A percentile compares a stretch with the other conserved stretches of the same genome.
These are phyloP conservation scores for Alosa sapidissima DNA, from an alignment of 2,797 vertebrate genomes.

Conservation along the genomic window DNA sequence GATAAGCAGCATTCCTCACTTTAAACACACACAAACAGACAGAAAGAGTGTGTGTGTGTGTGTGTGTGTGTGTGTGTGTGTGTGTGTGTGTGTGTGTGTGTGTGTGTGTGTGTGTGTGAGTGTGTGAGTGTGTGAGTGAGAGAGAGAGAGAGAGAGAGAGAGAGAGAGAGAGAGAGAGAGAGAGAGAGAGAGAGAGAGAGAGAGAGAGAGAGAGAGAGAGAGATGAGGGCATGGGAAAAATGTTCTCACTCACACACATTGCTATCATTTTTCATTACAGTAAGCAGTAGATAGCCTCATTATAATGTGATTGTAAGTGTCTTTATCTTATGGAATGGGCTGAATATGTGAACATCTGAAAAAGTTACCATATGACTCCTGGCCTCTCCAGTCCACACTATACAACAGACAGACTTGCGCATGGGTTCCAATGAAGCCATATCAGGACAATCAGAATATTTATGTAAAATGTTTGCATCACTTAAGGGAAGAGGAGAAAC, in stretches of 20 bases:
- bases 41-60: not conserved
- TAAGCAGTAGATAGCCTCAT: not conserved
- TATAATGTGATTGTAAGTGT: not conserved
- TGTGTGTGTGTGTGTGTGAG: too few species aligned
- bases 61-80: too few species aligned
- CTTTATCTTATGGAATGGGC: not conserved
- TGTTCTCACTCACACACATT: not conserved
- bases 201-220: conserved; percentile 26
- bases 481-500: too few species aligned
- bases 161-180: conserved; percentile 32
- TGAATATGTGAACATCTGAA: not conserved
- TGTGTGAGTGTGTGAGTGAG: not conserved
- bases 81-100: too few species aligned
- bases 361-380: not conserved
- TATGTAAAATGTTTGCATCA: not conserved
- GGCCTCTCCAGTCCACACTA: not conserved
- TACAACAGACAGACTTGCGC: not conserved
- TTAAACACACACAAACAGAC: not conserved
- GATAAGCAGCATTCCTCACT: not conserved
- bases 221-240: not conserved
- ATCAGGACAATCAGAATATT: not conserved
- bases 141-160: not conserved
- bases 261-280: not conserved
- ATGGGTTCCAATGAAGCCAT: not conserved
- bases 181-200: not conserved